Evolutionary conservation across 2,113 vertebrate genomes (phyloP).

Genomic region (Pandion haliaetus): DNA sequence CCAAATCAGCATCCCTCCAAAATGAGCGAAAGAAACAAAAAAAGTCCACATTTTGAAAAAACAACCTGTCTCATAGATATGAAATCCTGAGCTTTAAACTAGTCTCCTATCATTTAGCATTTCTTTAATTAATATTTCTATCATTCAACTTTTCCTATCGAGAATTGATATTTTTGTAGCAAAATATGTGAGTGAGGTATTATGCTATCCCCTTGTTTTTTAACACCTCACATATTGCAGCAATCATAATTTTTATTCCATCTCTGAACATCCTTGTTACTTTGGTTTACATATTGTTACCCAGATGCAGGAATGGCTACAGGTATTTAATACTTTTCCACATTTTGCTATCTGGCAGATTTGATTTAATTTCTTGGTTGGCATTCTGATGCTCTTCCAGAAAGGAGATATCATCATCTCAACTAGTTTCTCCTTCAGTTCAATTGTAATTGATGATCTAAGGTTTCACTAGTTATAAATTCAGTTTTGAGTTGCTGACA

Average conservation of each 20-base stretch:
- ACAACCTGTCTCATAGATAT: background rate
- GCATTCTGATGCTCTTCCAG: background rate
- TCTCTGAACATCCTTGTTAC: background rate
- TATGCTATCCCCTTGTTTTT: background rate
- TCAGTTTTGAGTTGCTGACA: background rate
- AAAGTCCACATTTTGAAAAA: background rate
- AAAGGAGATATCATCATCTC: background rate
- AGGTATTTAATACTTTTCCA: background rate
- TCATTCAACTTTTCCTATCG: background rate
- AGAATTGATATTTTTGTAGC: background rate
- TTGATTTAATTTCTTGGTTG: background rate
- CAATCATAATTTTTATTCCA: background rate
- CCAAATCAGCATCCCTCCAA: rapidly evolving
- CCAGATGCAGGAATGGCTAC: background rate
- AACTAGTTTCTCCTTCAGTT: background rate
- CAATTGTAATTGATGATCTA: background rate
- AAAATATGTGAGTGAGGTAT: background rate
- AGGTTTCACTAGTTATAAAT: background rate
- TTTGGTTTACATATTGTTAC: background rate
- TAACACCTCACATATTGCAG: background rate
- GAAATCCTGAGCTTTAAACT: background rate
- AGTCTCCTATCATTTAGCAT: background rate
- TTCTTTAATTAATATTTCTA: background rate
- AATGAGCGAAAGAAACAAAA: background rate
- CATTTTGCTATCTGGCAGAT: background rate